Evolutionary conservation across 2,797 vertebrate species (phyloP), one percentile per base, ranked within the genome.

Genomic region (Scleropages formosus): DNA sequence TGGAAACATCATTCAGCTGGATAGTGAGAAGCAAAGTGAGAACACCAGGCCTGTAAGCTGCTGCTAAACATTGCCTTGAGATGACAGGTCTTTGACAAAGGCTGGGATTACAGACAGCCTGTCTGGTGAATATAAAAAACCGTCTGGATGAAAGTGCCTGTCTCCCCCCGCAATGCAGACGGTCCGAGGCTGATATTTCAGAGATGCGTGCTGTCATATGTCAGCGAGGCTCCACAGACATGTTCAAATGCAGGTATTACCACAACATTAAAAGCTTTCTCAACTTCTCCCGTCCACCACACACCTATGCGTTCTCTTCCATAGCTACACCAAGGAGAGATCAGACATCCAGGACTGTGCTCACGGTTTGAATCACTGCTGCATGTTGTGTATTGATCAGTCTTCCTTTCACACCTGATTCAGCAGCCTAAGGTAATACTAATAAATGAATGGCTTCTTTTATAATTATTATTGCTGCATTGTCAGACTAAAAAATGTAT

Each of bases 81-180:
- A 26, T 56, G 72, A 67, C 58, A 18, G 67, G 26, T 82, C 51
- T 77, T 82, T 80, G 59, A 77, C 68, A 64, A 69, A 73, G 70
- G 13, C 13, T n/a, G 66, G 26, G 60, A 49, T 70, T n/a, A 10
- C 12, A 58, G 59, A 77, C 73, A 77, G 49, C 66, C 71, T 22
- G 1, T 61, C 8, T 67, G 61, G 49, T 10, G 7, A 62, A 76
- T 56, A 65, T 59, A 64, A 68, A 77, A 77, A 74, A 62, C 63
- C 60, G 58, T 9, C 24, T 73, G 39, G 74, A 80, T 81, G 73
- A 56, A 27, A 79, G n/a, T 67, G 65, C 71, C 61, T 77, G 49
- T 66, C 63, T 73, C 76, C n/a, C 46, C 12, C 12, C 31, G 24
- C 20, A 51, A 65, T 63, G 44, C 63, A 65, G 26, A 65, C 26